These are phyloP conservation scores for Pectinophora gossypiella DNA, from an alignment of 1,140 invertebrate species.

Conservation along the genomic window DNA sequence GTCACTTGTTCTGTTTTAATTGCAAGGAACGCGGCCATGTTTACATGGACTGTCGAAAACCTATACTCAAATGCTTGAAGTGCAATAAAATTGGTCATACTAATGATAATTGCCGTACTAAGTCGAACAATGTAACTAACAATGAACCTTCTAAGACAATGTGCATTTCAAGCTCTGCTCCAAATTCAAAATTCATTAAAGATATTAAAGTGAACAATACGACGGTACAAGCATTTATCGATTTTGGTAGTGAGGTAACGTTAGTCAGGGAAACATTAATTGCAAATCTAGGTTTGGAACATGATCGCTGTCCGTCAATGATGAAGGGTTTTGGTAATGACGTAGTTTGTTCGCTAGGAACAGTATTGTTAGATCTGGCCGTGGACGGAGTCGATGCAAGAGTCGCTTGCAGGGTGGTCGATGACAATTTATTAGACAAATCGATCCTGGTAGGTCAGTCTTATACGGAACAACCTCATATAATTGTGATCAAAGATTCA, in stretches of 20 bases:
- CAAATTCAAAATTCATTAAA: neutral
- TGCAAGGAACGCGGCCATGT: neutral
- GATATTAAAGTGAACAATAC: neutral
- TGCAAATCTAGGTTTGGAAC: neutral
- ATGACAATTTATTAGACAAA: neutral
- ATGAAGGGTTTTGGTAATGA: conserved; percentile 1
- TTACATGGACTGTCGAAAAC: neutral
- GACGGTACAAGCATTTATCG: neutral
- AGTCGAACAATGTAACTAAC: neutral
- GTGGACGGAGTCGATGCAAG: neutral
- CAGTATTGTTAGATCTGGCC: neutral
- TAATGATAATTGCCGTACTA: neutral
- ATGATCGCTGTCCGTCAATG: neutral
- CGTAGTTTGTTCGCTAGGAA: neutral
- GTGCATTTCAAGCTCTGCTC: neutral
- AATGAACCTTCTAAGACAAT: neutral
- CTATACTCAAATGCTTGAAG: neutral
- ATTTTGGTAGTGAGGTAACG: neutral
- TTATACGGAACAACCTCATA: neutral
- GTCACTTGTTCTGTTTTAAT: neutral
- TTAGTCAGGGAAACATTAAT: neutral
- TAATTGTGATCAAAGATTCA: neutral
- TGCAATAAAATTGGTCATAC: neutral
- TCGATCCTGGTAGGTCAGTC: neutral
- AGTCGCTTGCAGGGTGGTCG: neutral